phyloP scores from a whole-genome alignment of 92 coral and sea anemone genomes.

The Actinernus sp. region DNA sequence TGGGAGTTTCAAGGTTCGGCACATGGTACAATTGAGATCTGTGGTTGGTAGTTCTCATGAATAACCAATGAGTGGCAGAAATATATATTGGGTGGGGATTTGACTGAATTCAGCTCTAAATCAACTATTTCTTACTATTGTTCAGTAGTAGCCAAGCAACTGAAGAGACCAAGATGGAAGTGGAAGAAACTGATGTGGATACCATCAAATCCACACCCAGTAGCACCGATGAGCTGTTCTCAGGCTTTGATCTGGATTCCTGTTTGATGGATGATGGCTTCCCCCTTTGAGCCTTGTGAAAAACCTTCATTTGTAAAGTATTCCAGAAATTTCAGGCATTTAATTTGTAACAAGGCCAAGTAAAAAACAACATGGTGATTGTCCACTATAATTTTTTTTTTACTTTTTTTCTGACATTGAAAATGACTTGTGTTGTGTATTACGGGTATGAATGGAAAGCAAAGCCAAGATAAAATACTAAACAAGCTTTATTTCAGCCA shows the following conservation, averaged over 20 bases:
- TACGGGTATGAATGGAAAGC: too few species aligned
- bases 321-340: neutral
- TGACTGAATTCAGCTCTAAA: neutral
- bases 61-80: neutral
- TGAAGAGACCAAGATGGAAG: constrained; percentile 51
- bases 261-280: constrained; percentile 82
- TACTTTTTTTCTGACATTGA: too few species aligned
- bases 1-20: too few species aligned
- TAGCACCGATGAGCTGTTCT: constrained; percentile 79
- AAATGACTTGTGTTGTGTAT: too few species aligned
- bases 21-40: too few species aligned
- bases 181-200: constrained; percentile 29
- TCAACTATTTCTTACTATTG: neutral
- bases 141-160: constrained; percentile 51
- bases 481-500: too few species aligned
- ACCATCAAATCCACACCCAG: constrained; percentile 51
- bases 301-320: too few species aligned
- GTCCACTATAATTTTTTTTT: too few species aligned
- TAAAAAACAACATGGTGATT: too few species aligned
- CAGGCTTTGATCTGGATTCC: constrained; percentile 76
- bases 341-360: too few species aligned
- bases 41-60: too few species aligned
- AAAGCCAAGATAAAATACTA: too few species aligned
- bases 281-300: constrained; percentile 76
- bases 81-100: neutral